These are phyloP conservation scores for Lophotis ruficrista DNA, from an alignment of 2,113 vertebrate genomes.

Conservation along the genomic window DNA sequence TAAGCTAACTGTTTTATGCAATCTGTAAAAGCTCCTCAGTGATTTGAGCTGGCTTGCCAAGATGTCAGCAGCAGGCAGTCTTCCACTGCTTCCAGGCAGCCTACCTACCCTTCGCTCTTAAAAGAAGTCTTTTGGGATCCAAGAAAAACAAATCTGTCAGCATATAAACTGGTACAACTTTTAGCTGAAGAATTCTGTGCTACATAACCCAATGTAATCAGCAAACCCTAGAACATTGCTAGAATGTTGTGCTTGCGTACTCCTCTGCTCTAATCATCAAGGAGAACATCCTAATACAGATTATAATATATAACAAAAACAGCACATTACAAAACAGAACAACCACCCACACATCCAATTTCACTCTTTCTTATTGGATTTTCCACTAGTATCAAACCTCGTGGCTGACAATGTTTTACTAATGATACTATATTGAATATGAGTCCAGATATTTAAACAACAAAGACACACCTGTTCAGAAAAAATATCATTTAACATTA, in stretches of 20 bases:
- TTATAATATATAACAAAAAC: neutral
- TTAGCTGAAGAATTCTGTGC: neutral
- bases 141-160: slow-evolving; percentile 41
- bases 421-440: neutral
- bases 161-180: neutral
- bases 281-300: neutral
- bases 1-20: neutral
- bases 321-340: neutral
- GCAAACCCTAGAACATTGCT: neutral
- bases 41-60: slow-evolving; percentile 39
- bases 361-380: neutral
- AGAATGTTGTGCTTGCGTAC: neutral
- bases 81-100: neutral
- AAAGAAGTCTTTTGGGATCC: neutral
- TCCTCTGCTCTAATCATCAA: neutral
- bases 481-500: neutral
- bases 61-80: slow-evolving; percentile 6
- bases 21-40: neutral
- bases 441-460: neutral
- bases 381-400: neutral
- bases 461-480: neutral
- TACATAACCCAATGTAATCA: neutral
- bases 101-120: neutral
- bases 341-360: neutral
- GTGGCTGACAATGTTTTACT: neutral